Evolutionary conservation across 2,888 invertebrate genomes (phyloP), one percentile per base, ranked within the genome.

Genomic region (Melieria picta): DNA sequence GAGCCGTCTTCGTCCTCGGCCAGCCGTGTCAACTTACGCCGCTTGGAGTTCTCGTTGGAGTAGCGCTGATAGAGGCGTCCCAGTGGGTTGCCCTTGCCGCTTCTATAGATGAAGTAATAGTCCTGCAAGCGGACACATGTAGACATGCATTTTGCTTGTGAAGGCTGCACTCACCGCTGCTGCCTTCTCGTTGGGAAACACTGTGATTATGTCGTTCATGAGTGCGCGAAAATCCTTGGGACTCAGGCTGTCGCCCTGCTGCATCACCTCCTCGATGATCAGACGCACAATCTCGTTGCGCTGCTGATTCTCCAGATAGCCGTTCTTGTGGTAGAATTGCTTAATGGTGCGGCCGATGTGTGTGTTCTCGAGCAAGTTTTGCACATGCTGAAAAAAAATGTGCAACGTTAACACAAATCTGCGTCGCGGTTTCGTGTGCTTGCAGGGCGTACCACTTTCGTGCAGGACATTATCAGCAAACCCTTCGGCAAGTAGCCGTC

Each of bases 11-110:
- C 72, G 10, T 67, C 63, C 50, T 63, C 58, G 11, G 63, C 56
- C 4, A 62, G 16, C 7, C 66, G 65, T 48, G 47, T 60, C 71
- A 65, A 48, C 7, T 61, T 55, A 11, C 66, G 66, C 50, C 48
- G 63, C 10, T 66, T 71, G 43, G 66, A 66, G 57, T 57, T 62
- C 55, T 62, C 61, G 57, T 66, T 61, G n/a, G 62, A 62, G 47
- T 77, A 77, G 57, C 75, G 74, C 9, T 76, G 75, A 60, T 77
- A 77, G 30, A 77, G 76, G 1, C 76, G 75, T 5, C 77, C 77
- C 61, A 72, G 72, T 43, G 75, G 77, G 71, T 77, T 77, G 45
- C 76, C 72, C 61, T 73, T 77, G 55, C 76, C 76, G 52, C 72
- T 71, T 47, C 76, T 75, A 71, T 73, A 74, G 16, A 77, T 77